Evolutionary conservation across 2,888 invertebrate genomes (phyloP).

Genomic region (Ophonus ardosiacus): DNA sequence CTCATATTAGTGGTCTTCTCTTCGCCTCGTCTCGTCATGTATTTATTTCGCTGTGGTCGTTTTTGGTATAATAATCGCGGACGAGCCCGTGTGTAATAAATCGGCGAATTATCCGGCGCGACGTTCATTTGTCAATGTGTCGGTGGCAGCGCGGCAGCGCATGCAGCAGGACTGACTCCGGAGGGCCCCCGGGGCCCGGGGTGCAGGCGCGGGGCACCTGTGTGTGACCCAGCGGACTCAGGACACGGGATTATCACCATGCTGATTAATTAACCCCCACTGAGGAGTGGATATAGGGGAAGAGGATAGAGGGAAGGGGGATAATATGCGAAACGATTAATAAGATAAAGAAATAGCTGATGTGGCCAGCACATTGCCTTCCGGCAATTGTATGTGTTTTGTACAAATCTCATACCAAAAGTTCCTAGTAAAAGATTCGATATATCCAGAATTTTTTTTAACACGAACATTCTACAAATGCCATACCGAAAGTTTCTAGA

Average conservation of each 20-base stretch:
- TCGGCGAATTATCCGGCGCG: conserved; percentile 43
- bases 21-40: neutral
- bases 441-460: too few species aligned
- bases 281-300: too few species aligned
- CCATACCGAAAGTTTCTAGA: too few species aligned
- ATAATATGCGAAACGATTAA: too few species aligned
- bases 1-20: too few species aligned
- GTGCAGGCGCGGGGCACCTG: conserved; percentile 12
- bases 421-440: too few species aligned
- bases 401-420: too few species aligned
- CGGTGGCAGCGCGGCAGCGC: conserved; percentile 26
- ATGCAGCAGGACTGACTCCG: neutral
- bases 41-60: neutral
- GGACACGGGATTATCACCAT: conserved; percentile 30
- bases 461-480: too few species aligned
- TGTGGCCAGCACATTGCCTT: too few species aligned
- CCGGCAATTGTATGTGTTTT: too few species aligned
- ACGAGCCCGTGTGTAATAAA: conserved; percentile 18
- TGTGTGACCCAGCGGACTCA: conserved; percentile 5
- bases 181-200: neutral
- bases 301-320: too few species aligned
- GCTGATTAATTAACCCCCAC: conserved; percentile 33
- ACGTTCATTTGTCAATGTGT: conserved; percentile 53
- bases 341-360: too few species aligned
- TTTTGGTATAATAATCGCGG: conserved; percentile 19